Base-by-base conservation (phyloP, 2,113 vertebrate genomes). In the Entomyzon cyanotis region DNA sequence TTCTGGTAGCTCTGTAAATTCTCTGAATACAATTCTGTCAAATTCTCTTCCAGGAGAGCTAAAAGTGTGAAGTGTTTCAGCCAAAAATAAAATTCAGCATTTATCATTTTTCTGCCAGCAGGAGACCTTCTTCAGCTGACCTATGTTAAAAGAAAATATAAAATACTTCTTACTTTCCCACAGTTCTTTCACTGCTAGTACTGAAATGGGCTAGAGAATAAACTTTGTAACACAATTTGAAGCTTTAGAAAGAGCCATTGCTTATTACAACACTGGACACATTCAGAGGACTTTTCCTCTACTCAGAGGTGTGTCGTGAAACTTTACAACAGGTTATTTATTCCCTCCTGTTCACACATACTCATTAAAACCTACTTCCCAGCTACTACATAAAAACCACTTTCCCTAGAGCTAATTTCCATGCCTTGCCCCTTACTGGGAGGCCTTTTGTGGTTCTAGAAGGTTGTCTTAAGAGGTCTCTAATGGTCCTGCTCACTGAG, bases 1-100 rank as follows among this genome's bases (percentile, higher is more conserved):
- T 84, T 64, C 56, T 68, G 42, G 35, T 84, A 62, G 47, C 92
- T 85, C 42, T 84, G 8, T 89, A 47, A 89, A 55, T 93, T 89
- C 63, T 83, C 33, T 52, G 39, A 75, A 67, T 52, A 78, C 42
- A 70, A 67, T 67, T 77, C 68, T 84, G 64, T 87, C 81, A 75
- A 60, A 75, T 71, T 91, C 24, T 33, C 18, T 55, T 89, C 39
- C 73, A 89, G 90, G 55, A 91, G 27, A 62, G 73, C 24, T 87
- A 49, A 23, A 89, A 71, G 60, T 71, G 33, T 49, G 12, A 49
- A 49, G 47, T 49, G 7, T 91, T 91, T 89, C 35, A 70, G 33
- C 35, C 19, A 47, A 68, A 78, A 89, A 59, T 23, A 52, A 75
- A 91, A 81, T 70, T 47, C 46, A 53, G 33, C 25, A 35, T 58